Percentiles rank a stretch among this genome's conserved stretches.
Evolutionary conservation across 2,888 invertebrate genomes (phyloP).

Genomic region (Heliothis peltigera): DNA sequence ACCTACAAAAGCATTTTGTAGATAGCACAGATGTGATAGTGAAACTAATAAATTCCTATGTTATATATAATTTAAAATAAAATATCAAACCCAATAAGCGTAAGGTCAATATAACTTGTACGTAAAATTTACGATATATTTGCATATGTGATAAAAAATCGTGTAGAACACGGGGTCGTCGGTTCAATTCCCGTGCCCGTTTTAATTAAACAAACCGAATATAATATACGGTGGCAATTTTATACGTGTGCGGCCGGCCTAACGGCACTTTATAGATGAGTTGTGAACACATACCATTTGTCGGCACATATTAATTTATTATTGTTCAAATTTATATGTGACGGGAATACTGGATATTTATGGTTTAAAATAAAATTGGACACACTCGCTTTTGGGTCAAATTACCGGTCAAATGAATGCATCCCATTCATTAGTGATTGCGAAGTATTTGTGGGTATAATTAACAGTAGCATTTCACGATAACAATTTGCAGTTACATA

Average conservation of each 20-base stretch:
- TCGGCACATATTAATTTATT: constrained; percentile 64
- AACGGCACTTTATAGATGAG: constrained; percentile 67
- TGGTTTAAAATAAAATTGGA: constrained; percentile 40
- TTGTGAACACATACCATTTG: constrained; percentile 63
- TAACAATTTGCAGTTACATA: too few species aligned
- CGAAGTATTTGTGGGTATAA: background rate
- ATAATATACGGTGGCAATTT: constrained; percentile 77
- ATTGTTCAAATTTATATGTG: constrained; percentile 60
- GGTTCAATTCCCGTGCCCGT: constrained; percentile 69
- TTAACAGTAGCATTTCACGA: background rate
- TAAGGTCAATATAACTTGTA: constrained; percentile 55
- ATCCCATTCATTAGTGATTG: background rate
- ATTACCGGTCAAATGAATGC: constrained; percentile 7
- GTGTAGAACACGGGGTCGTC: constrained; percentile 67
- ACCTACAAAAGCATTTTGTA: too few species aligned
- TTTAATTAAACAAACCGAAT: constrained; percentile 84
- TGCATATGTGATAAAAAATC: constrained; percentile 75
- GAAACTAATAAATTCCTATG: too few species aligned
- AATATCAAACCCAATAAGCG: constrained; percentile 32
- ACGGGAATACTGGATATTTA: constrained; percentile 37
- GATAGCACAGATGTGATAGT: too few species aligned
- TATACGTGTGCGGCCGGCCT: constrained; percentile 64
- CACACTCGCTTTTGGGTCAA: constrained; percentile 24
- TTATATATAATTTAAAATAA: constrained; percentile 8
- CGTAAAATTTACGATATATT: constrained; percentile 67